Base-by-base conservation (phyloP, 2,113 vertebrate genomes). In the Hiodon alosoides region DNA sequence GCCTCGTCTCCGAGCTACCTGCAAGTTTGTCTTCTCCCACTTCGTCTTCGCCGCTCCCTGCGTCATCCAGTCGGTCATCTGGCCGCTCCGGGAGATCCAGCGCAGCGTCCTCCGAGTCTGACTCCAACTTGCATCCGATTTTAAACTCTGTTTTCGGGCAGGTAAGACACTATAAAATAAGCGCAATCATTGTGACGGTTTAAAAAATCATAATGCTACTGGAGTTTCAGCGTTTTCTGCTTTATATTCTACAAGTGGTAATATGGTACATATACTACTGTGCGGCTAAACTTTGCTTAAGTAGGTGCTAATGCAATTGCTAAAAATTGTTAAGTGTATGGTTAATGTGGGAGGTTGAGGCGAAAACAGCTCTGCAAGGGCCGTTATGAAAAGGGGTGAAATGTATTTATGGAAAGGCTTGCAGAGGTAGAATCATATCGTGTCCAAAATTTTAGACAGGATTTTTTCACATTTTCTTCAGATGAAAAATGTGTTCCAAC, bases 61-160 rank as follows among this genome's bases (percentile, higher is more conserved):
- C 79, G 3, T 79, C 85, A 73, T 92, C 89, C 79, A 89, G 88
- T 83, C 86, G 88, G 72, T 91, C 91, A 61, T 90, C 91, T 57
- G 88, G 90, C 74, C 90, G 86, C 77, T 91, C 90, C 17, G 79
- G 89, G 61, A 90, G 86, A 80, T 88, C 88, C 79, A 90, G 89
- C 60, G 86, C 90, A 55, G 86, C 91, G 46, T 90, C 92, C 1
- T 89, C 86, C 48, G 89, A 92, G 58, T 87, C 89, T 4, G 96
- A 97, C 76, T 76, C 93, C 87, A 86, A 89, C 61, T 90, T 97
- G 85, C 92, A 90, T 80, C 94, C 95, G 62, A 94, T 95, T 86
- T 93, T 98, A 76, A 94, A 90, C 90, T 95, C 96, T 46, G 94
- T 96, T 80, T 98, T 96, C 73, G 97, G 97, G 51, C 97, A 98